Base-by-base conservation (phyloP, 2,797 vertebrate species). In the Enteromius viviparus region DNA sequence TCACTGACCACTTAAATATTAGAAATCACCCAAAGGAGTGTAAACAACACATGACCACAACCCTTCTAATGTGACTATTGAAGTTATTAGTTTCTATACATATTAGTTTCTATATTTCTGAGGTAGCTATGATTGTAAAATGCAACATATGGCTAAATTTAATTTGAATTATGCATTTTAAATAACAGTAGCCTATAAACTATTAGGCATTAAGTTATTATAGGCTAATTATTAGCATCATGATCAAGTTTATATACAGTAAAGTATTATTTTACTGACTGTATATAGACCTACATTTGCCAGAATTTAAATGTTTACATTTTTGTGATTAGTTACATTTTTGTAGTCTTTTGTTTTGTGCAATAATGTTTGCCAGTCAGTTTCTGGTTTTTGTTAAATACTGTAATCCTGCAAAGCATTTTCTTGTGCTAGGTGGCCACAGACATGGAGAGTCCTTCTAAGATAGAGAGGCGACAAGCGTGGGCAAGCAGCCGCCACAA, bases 401-500 rank as follows among this genome's bases (percentile, higher is more conserved):
- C 42, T 45, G 42, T 45, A 23, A 51, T 37, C 62, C 23, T 19
- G 6, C 21, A 76, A 37, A 55, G 8, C 4, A 3, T 34, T 55
- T 76, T 40, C 11, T 79, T 8, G 6, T 47, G 23, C 6, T 32
- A 71, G 23, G 29, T 34, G 64, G 17, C 17, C 12, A 47, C 29
- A 75, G 74, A 26, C 29, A 96, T 96, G 95, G 94, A 94, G 69
- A 95, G 90, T 69, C 91, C 93, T 0, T 93, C 92, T 0, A 94
- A 94, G 21, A 93, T 91, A 53, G 94, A 93, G 82, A 94, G 92
- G 85, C 92, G 95, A 0, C 90, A 92, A n/a, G 94, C 95, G 3
- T 97, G 96, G 97, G 93, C 92, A 80, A 94, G 94, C 88, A 95
- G 94, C 86, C 91, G 92, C 0, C 93, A 91, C 75, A 92, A 93